Evolutionary conservation across 2,888 invertebrate species (phyloP), one percentile per base, ranked within the genome.

Genomic region (Teleogryllus oceanicus): DNA sequence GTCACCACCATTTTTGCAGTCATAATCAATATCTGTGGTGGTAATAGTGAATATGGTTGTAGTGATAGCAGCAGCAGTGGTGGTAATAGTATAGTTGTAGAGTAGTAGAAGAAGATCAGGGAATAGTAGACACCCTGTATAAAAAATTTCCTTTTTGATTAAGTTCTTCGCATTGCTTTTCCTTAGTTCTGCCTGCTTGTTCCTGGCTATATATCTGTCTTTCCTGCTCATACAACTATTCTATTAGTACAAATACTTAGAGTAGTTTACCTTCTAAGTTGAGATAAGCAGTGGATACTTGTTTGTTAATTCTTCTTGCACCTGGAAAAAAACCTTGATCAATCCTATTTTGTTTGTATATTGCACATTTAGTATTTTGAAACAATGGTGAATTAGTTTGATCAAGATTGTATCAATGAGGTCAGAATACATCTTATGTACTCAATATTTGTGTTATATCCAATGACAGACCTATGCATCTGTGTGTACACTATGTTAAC

Each of bases 201-300:
- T 62, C 62, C 62, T 62, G 62, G 16, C 62, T 62, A 62, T 62
- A 62, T 62, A 18, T 62, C 62, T 62, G 62, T 62, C 62, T 62
- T 62, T 62, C 62, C 62, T 62, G 62, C 62, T 62, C 62, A 62
- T 62, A 62, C 76, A 76, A 37, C 24, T 37, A 76, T 37, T 76
- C 49, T 76, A 24, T 49, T 49, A 49, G 77, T 77, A 77, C 77
- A 77, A 20, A 20, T 20, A 50, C 51, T 78, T 50, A 51, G 18
- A 12, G 75, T 50, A 83, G 12, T 86, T 90, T 89, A 82, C 91
- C 91, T 88, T 92, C 92, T 86, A 92, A 90, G 84, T 91, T 92
- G 83, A 91, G 89, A 82, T 89, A 89, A 84, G 91, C 91, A 16
- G 91, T 90, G 76, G 91, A 90, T 87, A 90, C 89, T 62, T 89